These are phyloP conservation scores for Esperia sulphurella DNA, from an alignment of 2,888 invertebrate species.

Conservation along the genomic window DNA sequence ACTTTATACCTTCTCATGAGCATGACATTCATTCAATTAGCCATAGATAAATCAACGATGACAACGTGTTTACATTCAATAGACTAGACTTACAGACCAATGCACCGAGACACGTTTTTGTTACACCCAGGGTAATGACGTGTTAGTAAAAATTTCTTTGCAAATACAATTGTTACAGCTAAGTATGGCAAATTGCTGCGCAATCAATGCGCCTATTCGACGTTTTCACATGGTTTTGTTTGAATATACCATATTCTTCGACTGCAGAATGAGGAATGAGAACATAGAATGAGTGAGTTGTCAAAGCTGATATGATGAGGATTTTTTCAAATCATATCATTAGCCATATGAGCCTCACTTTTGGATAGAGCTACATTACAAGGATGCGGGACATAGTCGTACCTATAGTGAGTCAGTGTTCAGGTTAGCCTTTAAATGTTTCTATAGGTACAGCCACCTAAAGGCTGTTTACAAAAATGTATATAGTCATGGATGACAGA, in stretches of 20 bases:
- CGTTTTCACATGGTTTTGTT: slow-evolving; percentile 46
- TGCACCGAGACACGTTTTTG: slow-evolving; percentile 5
- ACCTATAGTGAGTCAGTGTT: too few species aligned
- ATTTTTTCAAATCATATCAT: too few species aligned
- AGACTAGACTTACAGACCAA: background rate
- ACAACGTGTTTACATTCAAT: slow-evolving; percentile 6
- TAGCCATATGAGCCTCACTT: too few species aligned
- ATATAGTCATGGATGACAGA: too few species aligned
- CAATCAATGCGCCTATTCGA: slow-evolving; percentile 23
- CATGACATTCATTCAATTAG: slow-evolving; percentile 17
- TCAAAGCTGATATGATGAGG: background rate
- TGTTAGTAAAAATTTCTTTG: slow-evolving; percentile 32
- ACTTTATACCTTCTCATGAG: slow-evolving; percentile 21
- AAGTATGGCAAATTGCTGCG: slow-evolving; percentile 47
- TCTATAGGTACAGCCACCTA: too few species aligned
- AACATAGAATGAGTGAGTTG: slow-evolving; percentile 2
- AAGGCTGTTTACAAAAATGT: too few species aligned
- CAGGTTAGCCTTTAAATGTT: too few species aligned
- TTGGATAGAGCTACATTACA: too few species aligned
- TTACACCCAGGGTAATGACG: slow-evolving; percentile 4
- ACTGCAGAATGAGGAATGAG: slow-evolving; percentile 14
- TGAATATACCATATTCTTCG: slow-evolving; percentile 17
- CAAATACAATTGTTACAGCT: slow-evolving; percentile 44
- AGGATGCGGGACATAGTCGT: too few species aligned
- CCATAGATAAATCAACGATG: slow-evolving; percentile 9